Percentiles rank a stretch among this genome's conserved stretches.
phyloP scores from a whole-genome alignment of 2,888 invertebrate genomes.

The Papilio protenor region DNA sequence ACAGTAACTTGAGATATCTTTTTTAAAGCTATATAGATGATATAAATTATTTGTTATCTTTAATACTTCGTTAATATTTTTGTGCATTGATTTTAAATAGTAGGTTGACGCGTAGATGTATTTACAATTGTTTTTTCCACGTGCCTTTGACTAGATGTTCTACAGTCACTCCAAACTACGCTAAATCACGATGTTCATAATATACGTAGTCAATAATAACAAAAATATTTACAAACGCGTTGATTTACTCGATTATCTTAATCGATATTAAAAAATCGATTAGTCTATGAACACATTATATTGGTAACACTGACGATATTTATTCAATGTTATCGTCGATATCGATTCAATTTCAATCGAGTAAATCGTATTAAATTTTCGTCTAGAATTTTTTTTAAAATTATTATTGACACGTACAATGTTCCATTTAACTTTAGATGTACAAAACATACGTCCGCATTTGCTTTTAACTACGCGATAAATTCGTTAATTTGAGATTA shows the following conservation, averaged over 20 bases:
- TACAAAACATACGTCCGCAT: constrained; percentile 39
- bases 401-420: constrained; percentile 50
- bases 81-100: constrained; percentile 68
- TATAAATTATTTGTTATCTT: constrained; percentile 75
- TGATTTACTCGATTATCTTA: constrained; percentile 17
- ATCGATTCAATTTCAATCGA: not conserved
- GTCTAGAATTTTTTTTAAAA: constrained; percentile 45
- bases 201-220: constrained; percentile 11
- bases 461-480: constrained; percentile 70
- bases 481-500: constrained; percentile 79
- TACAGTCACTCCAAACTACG: constrained; percentile 40
- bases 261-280: constrained; percentile 1
- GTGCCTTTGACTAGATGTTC: constrained; percentile 72
- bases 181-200: constrained; percentile 28
- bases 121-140: constrained; percentile 59
- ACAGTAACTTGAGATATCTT: constrained; percentile 72
- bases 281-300: not conserved
- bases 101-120: constrained; percentile 57
- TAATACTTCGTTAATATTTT: constrained; percentile 70
- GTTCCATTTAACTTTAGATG: constrained; percentile 46
- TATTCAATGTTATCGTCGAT: not conserved
- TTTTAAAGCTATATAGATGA: constrained; percentile 77
- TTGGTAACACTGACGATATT: constrained; percentile 6
- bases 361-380: not conserved
- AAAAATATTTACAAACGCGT: constrained; percentile 34